Base-by-base conservation (phyloP, 64 coral and sea anemone species). In the Actinia equina region DNA sequence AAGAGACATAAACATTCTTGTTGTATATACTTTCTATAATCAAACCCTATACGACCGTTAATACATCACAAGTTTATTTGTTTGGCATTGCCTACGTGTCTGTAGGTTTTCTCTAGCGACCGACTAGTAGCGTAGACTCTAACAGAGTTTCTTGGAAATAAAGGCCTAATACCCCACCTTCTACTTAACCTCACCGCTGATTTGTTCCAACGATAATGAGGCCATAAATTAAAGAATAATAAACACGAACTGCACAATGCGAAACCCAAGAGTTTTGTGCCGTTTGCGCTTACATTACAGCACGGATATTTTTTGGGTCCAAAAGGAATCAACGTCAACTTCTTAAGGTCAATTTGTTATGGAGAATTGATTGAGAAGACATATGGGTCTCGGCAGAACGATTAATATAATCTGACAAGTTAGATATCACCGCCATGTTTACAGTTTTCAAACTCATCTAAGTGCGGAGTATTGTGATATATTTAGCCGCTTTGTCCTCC, bases 331-430 rank as follows among this genome's bases (percentile, higher is more conserved):
- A 69, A 69, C 63, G 63, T 69, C 63, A 69, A 69, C 63, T 23
- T 69, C 19, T 37, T 25, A 69, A 69, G n/a, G n/a, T 69, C 63
- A 69, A 60, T 69, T 23, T 69, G 63, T 69, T 69, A 23, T 69
- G 8, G 63, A 69, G 63, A n/a, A 23, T 69, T 74, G 69, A 74
- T 74, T 74, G 25, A 74, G 69, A 74, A 74, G 69, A 9, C 69
- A 30, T 74, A 9, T 41, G 11, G 9, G 9, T 25, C 25, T 74
- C 25, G 69, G 13, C 69, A 26, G 26, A 74, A 41, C 69, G 69
- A 74, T 74, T 74, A 27, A 74, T 74, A 74, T 37, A 30, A 74
- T 74, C 26, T 74, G 69, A 74, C 69, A 30, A 14, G 69, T 74
- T 74, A 26, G 69, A 74, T 74, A 74, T 74, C 69, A 41, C 10